Evolutionary conservation across 2,797 vertebrate species (phyloP), one percentile per base, ranked within the genome.

Genomic region (Varecia variegata): DNA sequence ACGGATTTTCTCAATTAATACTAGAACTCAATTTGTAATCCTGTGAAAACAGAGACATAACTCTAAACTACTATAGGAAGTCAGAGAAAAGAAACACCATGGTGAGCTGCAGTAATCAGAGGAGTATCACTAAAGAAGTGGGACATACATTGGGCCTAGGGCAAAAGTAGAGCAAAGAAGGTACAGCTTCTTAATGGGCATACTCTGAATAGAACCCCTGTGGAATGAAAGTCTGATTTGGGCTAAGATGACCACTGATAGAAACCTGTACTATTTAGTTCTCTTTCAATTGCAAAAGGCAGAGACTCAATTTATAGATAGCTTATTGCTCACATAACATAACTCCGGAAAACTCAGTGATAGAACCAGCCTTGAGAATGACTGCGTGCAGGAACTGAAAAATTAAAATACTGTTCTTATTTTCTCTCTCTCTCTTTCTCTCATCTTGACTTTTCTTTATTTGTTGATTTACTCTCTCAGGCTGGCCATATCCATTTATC

Each of bases 21-120:
- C 45, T 80, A 67, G 90, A 95, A 83, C 30, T 94, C 12, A 76
- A 68, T n/a, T 87, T 85, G 38, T 85, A 88, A 67, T 40, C 35
- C 47, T 71, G 18, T 45, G 11, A 60, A 92, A 65, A 11, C 32
- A 92, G 2, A 45, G 52, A 21, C 47, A 25, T 27, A 58, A 43
- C 10, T 35, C 56, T 43, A 54, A 90, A 85, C 60, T 40, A 86
- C 60, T 83, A 5, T 3, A 32, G 38, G 81, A 73, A 83, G 54
- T 91, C 11, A 71, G 27, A 86, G 50, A 89, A 83, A 27, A 73
- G 9, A 0, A 11, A 68, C 60, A 65, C 25, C 25, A 54, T 0
- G 0, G 2, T 11, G 13, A 40, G 35, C 38, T 74, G 23, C 45
- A 32, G 8, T 85, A 35, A 92, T 52, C 7, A 27, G 71, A 84